A percentile compares a stretch with the other conserved stretches of the same genome.
These are phyloP conservation scores for Macrotrachela quadricornifera DNA, from an alignment of 1,140 invertebrate species.

Conservation along the genomic window DNA sequence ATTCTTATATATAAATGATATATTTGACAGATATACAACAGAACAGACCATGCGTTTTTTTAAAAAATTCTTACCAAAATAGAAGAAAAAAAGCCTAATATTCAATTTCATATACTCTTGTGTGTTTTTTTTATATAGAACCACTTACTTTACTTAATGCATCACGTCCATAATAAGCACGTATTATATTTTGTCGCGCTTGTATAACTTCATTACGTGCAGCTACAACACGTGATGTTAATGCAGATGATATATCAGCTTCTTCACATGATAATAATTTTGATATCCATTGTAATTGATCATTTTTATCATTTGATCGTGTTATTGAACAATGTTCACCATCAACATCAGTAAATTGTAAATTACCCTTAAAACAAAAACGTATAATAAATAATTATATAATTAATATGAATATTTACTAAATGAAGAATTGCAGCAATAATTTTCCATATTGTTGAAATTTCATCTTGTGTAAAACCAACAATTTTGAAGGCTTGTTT, in stretches of 20 bases:
- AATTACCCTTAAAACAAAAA: neutral
- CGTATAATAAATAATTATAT: neutral
- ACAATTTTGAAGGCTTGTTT: conserved; percentile 57
- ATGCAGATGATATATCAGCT: conserved; percentile 46
- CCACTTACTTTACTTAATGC: conserved; percentile 58
- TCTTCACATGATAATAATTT: conserved; percentile 50
- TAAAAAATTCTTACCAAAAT: too few relatives aligned
- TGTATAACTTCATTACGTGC: conserved; percentile 78
- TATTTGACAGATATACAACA: neutral
- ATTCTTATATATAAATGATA: too few relatives aligned
- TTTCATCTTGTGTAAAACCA: conserved; percentile 53
- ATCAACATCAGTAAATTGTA: neutral
- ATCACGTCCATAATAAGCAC: conserved; percentile 71
- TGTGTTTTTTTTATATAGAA: neutral
- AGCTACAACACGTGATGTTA: conserved; percentile 67
- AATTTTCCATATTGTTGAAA: conserved; percentile 68
- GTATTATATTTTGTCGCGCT: conserved; percentile 58
- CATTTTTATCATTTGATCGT: neutral
- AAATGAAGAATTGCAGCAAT: conserved; percentile 69
- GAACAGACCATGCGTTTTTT: neutral
- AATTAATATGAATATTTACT: conserved; percentile 34
- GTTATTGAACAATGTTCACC: neutral
- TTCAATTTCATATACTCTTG: neutral
- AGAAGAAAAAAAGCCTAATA: conserved; percentile 46
- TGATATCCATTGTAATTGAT: conserved; percentile 34